Base-by-base conservation (phyloP, 2,797 vertebrate genomes). In the Huso huso region DNA sequence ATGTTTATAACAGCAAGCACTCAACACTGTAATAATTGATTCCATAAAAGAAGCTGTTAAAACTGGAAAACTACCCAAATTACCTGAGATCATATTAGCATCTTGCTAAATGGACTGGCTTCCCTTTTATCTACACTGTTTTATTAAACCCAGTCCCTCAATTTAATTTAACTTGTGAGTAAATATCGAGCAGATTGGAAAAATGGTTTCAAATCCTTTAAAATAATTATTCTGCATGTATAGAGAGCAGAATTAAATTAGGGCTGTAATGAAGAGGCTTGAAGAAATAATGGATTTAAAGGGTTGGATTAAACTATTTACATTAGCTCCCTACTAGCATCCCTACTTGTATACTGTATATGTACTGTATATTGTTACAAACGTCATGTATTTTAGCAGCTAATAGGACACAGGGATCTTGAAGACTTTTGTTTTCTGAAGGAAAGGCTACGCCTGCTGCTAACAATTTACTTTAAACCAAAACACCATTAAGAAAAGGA, bases 151-250 rank as follows among this genome's bases (percentile, higher is more conserved):
- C 61, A 15, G 15, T 68, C 49, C 58, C 57, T 52, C 66, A 60
- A 77, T 78, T 70, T 48, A 71, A 60, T 75, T 73, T 71, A 59
- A 65, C 58, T 66, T 70, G 68, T 71, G 72, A 73, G 67, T 69
- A 75, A 66, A 73, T 74, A 70, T 75, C 51, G 64, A 76, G 67
- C 66, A 11, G 50, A 4, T 69, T 69, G 65, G 63, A 63, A 58
- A 58, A 13, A 58, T 62, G 58, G 2, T 48, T 37, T 37, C 50
- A 51, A 10, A 49, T 52, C 55, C 18, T 49, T 49, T 68, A 7
- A 9, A 60, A 49, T 10, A 51, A 55, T 64, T 62, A 50, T 62
- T 51, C 49, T 66, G 68, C 68, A 53, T 55, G 51, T 12, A 62
- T 23, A 51, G 60, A 23, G 37, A 61, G 13, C 37, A n/a, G 12